Evolutionary conservation across 30 jellyfish, hydroid and myxozoan genomes (phyloP).

Genomic region (Rhopilema esculentum): DNA sequence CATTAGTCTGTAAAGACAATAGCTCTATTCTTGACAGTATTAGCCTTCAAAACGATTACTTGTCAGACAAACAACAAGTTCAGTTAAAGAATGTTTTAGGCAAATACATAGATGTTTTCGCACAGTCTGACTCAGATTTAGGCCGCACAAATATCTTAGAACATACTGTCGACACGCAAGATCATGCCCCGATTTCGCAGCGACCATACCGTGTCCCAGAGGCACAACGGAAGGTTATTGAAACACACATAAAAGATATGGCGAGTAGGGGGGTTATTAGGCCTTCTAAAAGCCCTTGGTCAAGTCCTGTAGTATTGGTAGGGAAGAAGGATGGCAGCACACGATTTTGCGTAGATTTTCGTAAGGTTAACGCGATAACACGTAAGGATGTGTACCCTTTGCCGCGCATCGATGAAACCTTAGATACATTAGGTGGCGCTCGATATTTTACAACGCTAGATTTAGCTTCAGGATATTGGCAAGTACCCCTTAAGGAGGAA

Average conservation of each 20-base stretch:
- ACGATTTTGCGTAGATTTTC: conserved; percentile 73
- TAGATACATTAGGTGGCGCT: conserved; percentile 56
- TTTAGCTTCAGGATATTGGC: conserved; percentile 73
- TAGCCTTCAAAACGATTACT: neutral
- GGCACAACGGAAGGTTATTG: conserved; percentile 47
- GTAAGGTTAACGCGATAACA: conserved; percentile 51
- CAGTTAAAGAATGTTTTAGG: neutral
- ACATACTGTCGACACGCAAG: conserved; percentile 48
- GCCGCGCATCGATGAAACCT: conserved; percentile 66
- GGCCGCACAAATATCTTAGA: conserved; percentile 51
- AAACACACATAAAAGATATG: conserved; percentile 33
- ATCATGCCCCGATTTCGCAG: conserved; percentile 29
- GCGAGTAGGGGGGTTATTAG: conserved; percentile 32
- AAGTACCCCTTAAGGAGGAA: conserved; percentile 43
- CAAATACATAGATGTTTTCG: conserved; percentile 35
- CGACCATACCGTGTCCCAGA: conserved; percentile 56
- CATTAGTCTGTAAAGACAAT: neutral
- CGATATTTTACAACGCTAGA: conserved; percentile 58
- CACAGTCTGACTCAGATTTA: conserved; percentile 37
- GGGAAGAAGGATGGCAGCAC: conserved; percentile 74
- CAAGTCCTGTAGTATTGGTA: conserved; percentile 71
- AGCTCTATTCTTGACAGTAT: conserved; percentile 19
- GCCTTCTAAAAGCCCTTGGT: conserved; percentile 72
- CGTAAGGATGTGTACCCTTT: conserved; percentile 50
- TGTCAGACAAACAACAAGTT: conserved; percentile 22